These are phyloP conservation scores for Edolisoma coerulescens DNA, from an alignment of 2,113 vertebrate genomes.

Conservation along the genomic window DNA sequence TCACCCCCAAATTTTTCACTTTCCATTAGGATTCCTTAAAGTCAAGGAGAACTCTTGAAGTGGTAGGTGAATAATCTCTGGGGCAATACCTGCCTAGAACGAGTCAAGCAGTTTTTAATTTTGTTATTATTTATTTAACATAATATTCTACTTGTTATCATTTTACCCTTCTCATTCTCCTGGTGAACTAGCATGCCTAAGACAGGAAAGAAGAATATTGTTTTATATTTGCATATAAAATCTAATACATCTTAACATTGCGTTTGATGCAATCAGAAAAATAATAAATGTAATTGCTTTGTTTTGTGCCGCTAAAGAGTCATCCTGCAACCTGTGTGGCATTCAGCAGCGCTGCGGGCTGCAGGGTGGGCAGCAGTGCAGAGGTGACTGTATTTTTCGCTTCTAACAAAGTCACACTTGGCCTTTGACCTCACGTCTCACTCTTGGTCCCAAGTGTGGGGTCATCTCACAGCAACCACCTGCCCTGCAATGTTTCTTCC, in stretches of 20 bases:
- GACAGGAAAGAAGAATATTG: background rate
- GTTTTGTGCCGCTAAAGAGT: background rate
- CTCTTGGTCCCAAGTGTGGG: conserved; percentile 35
- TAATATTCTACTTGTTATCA: background rate
- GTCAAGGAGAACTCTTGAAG: background rate
- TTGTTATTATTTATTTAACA: background rate
- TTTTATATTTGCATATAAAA: background rate
- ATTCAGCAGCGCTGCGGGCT: background rate
- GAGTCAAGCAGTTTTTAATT: background rate
- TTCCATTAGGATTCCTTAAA: background rate
- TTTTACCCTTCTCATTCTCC: background rate
- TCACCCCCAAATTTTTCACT: background rate
- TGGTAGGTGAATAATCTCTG: background rate
- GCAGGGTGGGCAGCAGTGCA: background rate
- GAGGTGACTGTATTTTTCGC: conserved; percentile 32
- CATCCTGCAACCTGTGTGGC: background rate
- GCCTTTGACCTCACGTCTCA: conserved; percentile 17
- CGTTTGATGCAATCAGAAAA: background rate
- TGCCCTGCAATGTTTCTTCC: conserved; percentile 56
- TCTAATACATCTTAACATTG: background rate
- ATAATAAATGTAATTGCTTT: background rate
- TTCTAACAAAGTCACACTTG: conserved; percentile 68
- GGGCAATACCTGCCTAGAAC: background rate
- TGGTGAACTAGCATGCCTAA: rapidly evolving
- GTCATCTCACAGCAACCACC: conserved; percentile 69